phyloP scores from a whole-genome alignment of 2,888 invertebrate species.

The Parnassius mnemosyne region DNA sequence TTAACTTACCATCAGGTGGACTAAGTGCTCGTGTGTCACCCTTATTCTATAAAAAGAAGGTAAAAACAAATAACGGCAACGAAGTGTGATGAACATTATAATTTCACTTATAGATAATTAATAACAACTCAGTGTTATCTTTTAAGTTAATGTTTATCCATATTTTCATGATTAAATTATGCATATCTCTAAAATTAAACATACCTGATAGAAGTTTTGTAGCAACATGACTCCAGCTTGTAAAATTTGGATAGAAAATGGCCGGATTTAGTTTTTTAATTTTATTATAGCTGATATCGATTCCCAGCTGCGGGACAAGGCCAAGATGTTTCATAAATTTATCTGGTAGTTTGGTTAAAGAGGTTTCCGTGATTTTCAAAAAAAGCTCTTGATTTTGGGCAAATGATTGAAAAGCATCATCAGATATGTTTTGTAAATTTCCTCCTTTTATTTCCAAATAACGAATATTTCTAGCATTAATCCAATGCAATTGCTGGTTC shows the following conservation, averaged over 20 bases:
- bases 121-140: too few species aligned
- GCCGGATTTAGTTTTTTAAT: slow-evolving; percentile 89
- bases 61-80: too few species aligned
- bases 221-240: slow-evolving; percentile 92
- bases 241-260: slow-evolving; percentile 92
- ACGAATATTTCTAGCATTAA: slow-evolving; percentile 88
- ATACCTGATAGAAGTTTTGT: slow-evolving; percentile 91
- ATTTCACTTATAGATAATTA: too few species aligned
- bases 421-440: slow-evolving; percentile 86
- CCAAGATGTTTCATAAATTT: slow-evolving; percentile 89
- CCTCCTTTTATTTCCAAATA: slow-evolving; percentile 90
- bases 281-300: slow-evolving; percentile 91
- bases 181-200: slow-evolving; percentile 11
- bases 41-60: too few species aligned
- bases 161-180: too few species aligned
- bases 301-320: slow-evolving; percentile 88
- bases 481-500: slow-evolving; percentile 87
- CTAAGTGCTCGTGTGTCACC: too few species aligned
- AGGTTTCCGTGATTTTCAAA: slow-evolving; percentile 88
- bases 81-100: too few species aligned
- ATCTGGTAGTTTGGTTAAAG: slow-evolving; percentile 88
- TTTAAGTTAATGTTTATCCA: too few species aligned
- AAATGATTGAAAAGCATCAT: slow-evolving; percentile 88
- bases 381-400: slow-evolving; percentile 87
- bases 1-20: too few species aligned